phyloP scores from a whole-genome alignment of 1,140 invertebrate genomes.

The Theocolax elegans region DNA sequence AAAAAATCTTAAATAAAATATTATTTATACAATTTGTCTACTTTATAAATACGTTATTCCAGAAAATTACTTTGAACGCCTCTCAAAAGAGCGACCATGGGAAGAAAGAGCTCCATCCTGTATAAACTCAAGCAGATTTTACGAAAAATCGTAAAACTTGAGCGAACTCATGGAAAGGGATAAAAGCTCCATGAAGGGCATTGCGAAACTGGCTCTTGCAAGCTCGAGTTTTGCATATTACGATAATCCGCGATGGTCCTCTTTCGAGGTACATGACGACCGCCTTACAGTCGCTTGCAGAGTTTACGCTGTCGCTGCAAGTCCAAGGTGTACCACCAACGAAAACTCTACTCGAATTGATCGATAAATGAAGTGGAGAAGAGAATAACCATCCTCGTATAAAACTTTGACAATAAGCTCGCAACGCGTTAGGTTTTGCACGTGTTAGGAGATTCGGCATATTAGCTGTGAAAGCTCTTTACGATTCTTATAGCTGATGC shows the following conservation, averaged over 20 bases:
- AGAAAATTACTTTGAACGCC: too few relatives aligned
- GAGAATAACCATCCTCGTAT: neutral
- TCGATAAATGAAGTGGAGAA: neutral
- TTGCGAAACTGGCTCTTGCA: neutral
- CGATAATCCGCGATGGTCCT: neutral
- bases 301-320: neutral
- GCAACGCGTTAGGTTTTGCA: too few relatives aligned
- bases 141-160: neutral
- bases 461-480: too few relatives aligned
- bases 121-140: too few relatives aligned
- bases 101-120: too few relatives aligned
- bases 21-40: too few relatives aligned
- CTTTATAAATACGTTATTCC: too few relatives aligned
- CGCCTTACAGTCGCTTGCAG: neutral
- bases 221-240: neutral
- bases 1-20: too few relatives aligned
- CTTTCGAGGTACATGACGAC: neutral
- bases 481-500: too few relatives aligned
- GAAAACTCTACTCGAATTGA: too few relatives aligned
- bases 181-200: neutral
- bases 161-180: neutral
- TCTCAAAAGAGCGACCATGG: too few relatives aligned
- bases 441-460: too few relatives aligned
- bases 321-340: neutral
- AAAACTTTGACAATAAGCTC: conserved; percentile 10